A percentile compares a stretch with the other conserved stretches of the same genome.
phyloP scores from a whole-genome alignment of 2,113 vertebrate genomes.

The Hucho hucho region DNA sequence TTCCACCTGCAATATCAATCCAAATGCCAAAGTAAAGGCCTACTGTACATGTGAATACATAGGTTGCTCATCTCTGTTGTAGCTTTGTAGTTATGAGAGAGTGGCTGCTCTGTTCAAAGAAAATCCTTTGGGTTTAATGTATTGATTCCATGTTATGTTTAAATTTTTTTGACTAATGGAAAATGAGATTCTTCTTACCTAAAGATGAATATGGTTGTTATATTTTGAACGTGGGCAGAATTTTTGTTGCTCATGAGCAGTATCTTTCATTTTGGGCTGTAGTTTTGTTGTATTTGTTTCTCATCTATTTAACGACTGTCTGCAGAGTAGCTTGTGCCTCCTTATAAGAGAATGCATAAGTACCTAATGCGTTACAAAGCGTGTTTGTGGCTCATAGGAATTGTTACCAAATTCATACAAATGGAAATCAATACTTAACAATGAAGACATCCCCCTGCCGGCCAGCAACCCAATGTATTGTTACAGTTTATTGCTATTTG shows the following conservation, averaged over 20 bases:
- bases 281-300: no score
- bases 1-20: conserved; percentile 36
- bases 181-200: conserved; percentile 1
- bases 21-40: conserved; percentile 41
- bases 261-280: not conserved
- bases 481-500: not conserved
- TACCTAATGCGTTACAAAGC: not conserved
- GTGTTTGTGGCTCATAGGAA: not conserved
- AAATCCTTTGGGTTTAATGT: conserved; percentile 35
- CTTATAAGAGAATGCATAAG: no score
- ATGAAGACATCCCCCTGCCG: not conserved
- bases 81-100: conserved; percentile 9
- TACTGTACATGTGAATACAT: conserved; percentile 24
- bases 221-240: not conserved
- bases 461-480: not conserved
- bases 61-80: conserved; percentile 14
- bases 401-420: no score
- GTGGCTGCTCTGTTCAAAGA: not conserved
- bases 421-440: not conserved
- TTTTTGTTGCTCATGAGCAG: not conserved
- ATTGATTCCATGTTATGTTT: conserved; percentile 6
- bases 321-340: no score
- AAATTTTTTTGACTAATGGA: conserved; percentile 17
- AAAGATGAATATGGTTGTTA: not conserved
- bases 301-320: no score